Evolutionary conservation across 2,113 vertebrate species (phyloP), one percentile per base, ranked within the genome.

Genomic region (Cryptotis parvus): DNA sequence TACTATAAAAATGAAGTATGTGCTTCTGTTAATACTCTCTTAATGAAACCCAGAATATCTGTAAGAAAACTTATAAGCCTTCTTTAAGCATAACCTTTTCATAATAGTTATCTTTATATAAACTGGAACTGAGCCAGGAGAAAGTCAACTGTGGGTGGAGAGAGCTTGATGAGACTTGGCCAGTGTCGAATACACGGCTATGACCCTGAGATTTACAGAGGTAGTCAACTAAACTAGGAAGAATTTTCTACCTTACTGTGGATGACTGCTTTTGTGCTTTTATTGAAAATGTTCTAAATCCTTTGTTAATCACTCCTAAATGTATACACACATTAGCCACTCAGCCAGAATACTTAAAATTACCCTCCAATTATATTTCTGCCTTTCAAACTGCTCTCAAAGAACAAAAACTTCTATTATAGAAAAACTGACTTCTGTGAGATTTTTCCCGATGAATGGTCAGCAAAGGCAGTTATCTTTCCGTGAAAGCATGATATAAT

Each of bases 281-380:
- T 83, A 84, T 55, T 70, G 49, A 82, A 82, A 73, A 33, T 41
- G 41, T 68, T 91, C 26, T 58, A 91, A 89, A 78, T 76, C 7
- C 16, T 87, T 55, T 74, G n/a, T 41, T 87, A 82, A 94, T 90
- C 79, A 79, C n/a, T 73, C 27, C 31, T 92, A 80, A 87, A 83
- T 86, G 52, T 69, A 26, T 77, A 83, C 7, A 69, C 87, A 84
- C 66, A 82, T 92, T 76, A 94, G 12, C 22, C 26, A 68, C 63
- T 88, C 35, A 88, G 58, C 3, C 22, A 68, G 18, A 84, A 35
- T 80, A 70, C 84, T 93, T 94, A 73, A 95, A 94, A 92, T 82
- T 84, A 52, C 7, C 26, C 73, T 90, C 27, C 33, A 72, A 90
- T 83, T 80, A 12, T 76, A 77, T 83, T 49, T 49, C 4, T 41